Evolutionary conservation across 2,797 vertebrate species (phyloP), one percentile per base, ranked within the genome.

Genomic region (Hylomyscus alleni): DNA sequence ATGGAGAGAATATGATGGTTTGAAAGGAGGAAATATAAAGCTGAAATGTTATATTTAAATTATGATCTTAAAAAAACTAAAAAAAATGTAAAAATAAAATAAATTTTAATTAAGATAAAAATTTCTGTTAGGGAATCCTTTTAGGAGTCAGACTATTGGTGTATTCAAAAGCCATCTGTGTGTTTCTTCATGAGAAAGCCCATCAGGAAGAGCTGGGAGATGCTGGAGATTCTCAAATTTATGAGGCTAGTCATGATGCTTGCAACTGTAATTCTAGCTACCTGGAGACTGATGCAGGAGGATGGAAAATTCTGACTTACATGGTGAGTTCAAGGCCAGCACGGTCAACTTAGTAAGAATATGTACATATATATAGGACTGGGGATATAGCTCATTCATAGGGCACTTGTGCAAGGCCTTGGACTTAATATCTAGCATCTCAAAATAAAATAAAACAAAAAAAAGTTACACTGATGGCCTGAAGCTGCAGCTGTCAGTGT

Each of bases 121-220:
- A 20, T 19, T 62, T 15, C 40, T 84, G 62, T 34, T 19, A 7
- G 54, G 31, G 0, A 17, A 78, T 50, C 24, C 52, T 56, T 87
- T 56, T 58, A 44, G 24, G 54, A 75, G 9, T 88, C 10, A 31
- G 26, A 19, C 22, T 50, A 11, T 24, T 44, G 4, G 12, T 54
- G 26, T 13, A 7, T 3, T 22, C 47, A 93, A 56, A 91, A 20
- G 29, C 50, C 5, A 54, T 37, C 3, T 75, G n/a, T 75, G 11
- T 80, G 50, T 76, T 73, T 86, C 73, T 89, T 69, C 76, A 10
- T 84, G 47, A 82, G 40, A 80, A 91, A 91, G 22, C 60, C 47
- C 0, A 2, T 81, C n/a, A 44, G 14, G 31, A 94, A 87, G 24
- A 58, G 26, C 26, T 15, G 15, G 2, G 22, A 93, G 90, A 26